Conservation (phyloP, 1,140 invertebrate species). For the Megathymus violae region DNA sequence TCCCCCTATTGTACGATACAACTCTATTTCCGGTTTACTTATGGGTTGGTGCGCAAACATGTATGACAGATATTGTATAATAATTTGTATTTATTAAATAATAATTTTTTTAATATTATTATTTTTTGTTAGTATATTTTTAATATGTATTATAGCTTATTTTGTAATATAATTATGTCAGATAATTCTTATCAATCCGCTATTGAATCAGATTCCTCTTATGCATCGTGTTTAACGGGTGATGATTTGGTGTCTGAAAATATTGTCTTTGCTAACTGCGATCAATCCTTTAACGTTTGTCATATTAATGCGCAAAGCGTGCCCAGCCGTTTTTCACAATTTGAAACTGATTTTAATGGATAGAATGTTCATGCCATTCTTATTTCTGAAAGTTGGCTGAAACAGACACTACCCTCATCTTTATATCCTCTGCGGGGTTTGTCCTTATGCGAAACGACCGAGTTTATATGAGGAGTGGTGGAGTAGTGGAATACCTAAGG, state of each 20-base stretch:
- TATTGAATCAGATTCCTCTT: background rate
- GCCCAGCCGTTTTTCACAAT: background rate
- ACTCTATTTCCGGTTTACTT: no score
- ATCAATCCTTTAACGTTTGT: background rate
- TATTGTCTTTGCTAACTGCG: background rate
- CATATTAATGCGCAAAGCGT: constrained; percentile 6
- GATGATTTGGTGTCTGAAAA: background rate
- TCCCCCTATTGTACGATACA: no score
- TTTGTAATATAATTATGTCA: constrained; percentile 6
- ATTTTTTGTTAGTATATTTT: background rate
- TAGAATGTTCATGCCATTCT: background rate
- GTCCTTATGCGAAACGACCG: background rate
- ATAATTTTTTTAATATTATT: background rate
- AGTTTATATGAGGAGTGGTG: background rate
- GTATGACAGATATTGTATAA: no score
- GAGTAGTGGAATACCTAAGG: background rate
- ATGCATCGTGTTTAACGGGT: background rate
- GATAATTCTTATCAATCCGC: background rate
- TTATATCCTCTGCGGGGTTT: background rate
- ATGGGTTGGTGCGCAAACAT: no score
- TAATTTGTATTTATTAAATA: background rate
- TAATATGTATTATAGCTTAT: background rate
- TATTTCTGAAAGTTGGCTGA: background rate
- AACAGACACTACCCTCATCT: background rate
- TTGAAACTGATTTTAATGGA: background rate